A percentile compares a stretch with the other conserved stretches of the same genome.
Evolutionary conservation across 1,140 invertebrate genomes (phyloP).

Genomic region (Ceratina calcarata): DNA sequence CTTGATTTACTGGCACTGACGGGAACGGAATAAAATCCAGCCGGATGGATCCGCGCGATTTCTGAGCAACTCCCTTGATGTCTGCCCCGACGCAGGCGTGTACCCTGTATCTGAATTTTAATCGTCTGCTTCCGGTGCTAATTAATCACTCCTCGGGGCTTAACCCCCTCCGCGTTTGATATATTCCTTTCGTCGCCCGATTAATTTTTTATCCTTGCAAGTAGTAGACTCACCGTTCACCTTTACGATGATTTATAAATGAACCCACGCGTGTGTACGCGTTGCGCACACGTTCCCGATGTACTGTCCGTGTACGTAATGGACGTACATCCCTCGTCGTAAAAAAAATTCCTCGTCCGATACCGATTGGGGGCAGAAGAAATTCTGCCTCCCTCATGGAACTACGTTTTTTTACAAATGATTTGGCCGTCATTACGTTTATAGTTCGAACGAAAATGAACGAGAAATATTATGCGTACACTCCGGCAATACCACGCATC

Average conservation of each 20-base stretch:
- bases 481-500: not conserved
- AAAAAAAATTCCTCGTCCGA: not conserved
- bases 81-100: slow-evolving; percentile 43
- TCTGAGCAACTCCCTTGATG: slow-evolving; percentile 64
- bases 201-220: slow-evolving; percentile 48
- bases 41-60: slow-evolving; percentile 72
- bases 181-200: slow-evolving; percentile 48
- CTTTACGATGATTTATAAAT: slow-evolving; percentile 37
- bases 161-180: slow-evolving; percentile 3
- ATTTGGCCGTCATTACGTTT: not conserved
- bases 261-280: not conserved
- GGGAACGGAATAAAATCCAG: slow-evolving; percentile 73
- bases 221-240: slow-evolving; percentile 10
- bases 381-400: not conserved
- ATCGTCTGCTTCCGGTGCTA: slow-evolving; percentile 60
- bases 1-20: slow-evolving; percentile 76
- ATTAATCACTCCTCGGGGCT: slow-evolving; percentile 59
- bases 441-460: slow-evolving; percentile 5
- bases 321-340: slow-evolving; percentile 15
- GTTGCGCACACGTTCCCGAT: too few relatives aligned
- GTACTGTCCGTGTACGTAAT: slow-evolving; percentile 11
- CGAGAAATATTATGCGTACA: not conserved
- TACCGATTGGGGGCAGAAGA: not conserved
- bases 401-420: not conserved
- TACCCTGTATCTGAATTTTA: slow-evolving; percentile 61